These are phyloP conservation scores for Cheilinus undulatus DNA, from an alignment of 2,113 vertebrate species.

Conservation along the genomic window DNA sequence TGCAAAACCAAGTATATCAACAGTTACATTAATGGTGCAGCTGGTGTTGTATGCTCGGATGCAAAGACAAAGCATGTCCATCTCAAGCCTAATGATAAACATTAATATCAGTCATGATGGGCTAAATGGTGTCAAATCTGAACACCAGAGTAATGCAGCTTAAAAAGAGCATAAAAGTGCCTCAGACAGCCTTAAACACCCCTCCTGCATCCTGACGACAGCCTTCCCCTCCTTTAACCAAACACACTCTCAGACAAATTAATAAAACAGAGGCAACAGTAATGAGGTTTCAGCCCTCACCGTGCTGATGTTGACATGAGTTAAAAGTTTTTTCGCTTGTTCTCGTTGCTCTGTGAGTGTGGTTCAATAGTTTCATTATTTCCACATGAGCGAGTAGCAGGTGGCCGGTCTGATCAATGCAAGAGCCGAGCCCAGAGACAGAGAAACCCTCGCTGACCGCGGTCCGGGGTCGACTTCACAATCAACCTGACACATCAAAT, in stretches of 20 bases:
- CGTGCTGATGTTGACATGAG: background rate
- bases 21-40: too few relatives aligned
- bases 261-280: background rate
- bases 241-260: background rate
- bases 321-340: constrained; percentile 9
- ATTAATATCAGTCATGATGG: too few relatives aligned
- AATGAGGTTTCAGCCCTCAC: background rate
- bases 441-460: constrained; percentile 11
- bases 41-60: too few relatives aligned
- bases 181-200: background rate
- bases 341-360: constrained; percentile 10
- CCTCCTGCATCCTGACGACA: background rate
- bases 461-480: constrained; percentile 45
- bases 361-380: constrained; percentile 52
- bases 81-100: too few relatives aligned
- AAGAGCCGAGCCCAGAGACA: background rate
- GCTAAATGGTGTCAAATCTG: too few relatives aligned
- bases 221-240: background rate
- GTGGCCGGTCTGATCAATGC: constrained; percentile 45
- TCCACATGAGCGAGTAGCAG: constrained; percentile 37
- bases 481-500: constrained; percentile 62
- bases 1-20: too few relatives aligned
- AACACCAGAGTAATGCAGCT: too few relatives aligned
- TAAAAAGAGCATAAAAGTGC: too few relatives aligned
- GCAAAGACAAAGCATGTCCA: too few relatives aligned